Conservation (phyloP, 1,140 invertebrate genomes). For the Brevipalpus yothersi region DNA sequence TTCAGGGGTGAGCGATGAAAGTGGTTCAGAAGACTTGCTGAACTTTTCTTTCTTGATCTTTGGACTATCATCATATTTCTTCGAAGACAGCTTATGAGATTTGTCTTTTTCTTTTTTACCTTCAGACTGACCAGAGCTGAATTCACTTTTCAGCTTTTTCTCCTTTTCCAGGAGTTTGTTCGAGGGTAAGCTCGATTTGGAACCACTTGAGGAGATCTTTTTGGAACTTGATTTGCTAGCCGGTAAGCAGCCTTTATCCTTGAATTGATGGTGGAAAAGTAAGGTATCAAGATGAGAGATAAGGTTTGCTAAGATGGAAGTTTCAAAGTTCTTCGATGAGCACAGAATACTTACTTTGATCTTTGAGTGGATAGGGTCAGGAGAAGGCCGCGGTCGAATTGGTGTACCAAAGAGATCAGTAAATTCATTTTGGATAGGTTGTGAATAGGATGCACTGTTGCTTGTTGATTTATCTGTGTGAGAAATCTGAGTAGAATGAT, state of each 20-base stretch:
- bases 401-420: conserved; percentile 50
- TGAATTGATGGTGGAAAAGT: neutral
- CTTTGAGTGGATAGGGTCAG: conserved; percentile 19
- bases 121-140: too few relatives aligned
- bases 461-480: neutral
- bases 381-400: conserved; percentile 37
- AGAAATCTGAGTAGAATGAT: neutral
- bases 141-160: neutral
- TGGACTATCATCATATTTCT: neutral
- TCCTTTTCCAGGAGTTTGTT: neutral
- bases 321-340: too few relatives aligned
- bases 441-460: neutral
- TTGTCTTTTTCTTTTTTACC: too few relatives aligned
- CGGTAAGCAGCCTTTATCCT: neutral
- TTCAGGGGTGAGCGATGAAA: neutral
- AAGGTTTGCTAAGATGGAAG: too few relatives aligned
- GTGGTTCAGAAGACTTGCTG: neutral
- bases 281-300: too few relatives aligned
- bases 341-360: neutral
- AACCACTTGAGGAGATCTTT: neutral
- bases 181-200: too few relatives aligned
- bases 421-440: conserved; percentile 31
- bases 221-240: neutral
- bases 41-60: neutral
- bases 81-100: neutral